Evolutionary conservation across 2,888 invertebrate genomes (phyloP), one percentile per base, ranked within the genome.

Genomic region (Pristionchus fissidentatus): DNA sequence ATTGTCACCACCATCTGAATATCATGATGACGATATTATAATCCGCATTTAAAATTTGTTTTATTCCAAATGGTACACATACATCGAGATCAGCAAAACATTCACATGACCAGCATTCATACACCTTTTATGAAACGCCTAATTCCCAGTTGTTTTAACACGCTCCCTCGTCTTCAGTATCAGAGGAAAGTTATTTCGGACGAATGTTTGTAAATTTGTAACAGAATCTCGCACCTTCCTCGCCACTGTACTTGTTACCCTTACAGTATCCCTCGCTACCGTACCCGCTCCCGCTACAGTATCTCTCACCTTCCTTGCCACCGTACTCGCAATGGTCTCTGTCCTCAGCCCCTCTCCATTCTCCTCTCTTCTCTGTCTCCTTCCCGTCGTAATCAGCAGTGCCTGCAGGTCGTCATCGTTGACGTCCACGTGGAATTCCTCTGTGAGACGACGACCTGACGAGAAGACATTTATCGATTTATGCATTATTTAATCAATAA

Each of bases 361-460:
- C 80, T 81, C 46, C 22, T 35, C 32, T 46, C 60, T 41, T 32
- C 46, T 81, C 62, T 22, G 38, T 15, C 10, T 38, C 22, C 35
- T 43, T 66, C 62, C 62, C 41, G 38, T 35, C 41, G 38, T 35
- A 3, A 8, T 15, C 70, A 75, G 22, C 66, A 84, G 10, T 7
- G 43, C 35, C 8, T 35, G 38, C 26, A 87, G 60, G 22, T 88
- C 87, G 32, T 86, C 87, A 26, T 87, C 87, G 35, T 87, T 87
- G 7, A 87, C 85, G 4, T 88, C 85, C 41, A 89, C 73, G 29
- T 88, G 89, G 79, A 89, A 89, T 78, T 92, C 92, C 84, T 92
- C 92, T 3, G 89, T 89, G 0, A 91, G 62, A 15, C 92, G 84
- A 19, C 85, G 85, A 19, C 89, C 88, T 19, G 85, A 84, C 41